Percentiles rank a stretch among this genome's conserved stretches.
Evolutionary conservation across 2,113 vertebrate genomes (phyloP).

Genomic region (Myanophis thanlyinensis): DNA sequence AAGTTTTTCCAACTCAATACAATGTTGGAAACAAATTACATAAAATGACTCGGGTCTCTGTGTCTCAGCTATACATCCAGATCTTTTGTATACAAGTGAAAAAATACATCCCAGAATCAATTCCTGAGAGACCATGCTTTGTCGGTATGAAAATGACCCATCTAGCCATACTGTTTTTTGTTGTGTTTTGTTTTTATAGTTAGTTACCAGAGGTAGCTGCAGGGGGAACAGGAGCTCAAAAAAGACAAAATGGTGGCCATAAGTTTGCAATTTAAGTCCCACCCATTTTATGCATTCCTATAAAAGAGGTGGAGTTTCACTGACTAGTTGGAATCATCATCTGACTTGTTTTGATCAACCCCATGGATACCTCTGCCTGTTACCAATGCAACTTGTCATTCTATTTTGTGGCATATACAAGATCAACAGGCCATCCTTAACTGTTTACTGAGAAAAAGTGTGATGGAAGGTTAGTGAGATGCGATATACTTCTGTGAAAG

Average conservation of each 20-base stretch:
- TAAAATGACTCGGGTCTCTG: neutral
- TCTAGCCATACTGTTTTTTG: neutral
- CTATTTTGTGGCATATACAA: neutral
- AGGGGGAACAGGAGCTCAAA: neutral
- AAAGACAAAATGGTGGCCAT: neutral
- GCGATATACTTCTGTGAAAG: neutral
- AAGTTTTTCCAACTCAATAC: neutral
- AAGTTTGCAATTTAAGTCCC: neutral
- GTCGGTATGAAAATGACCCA: neutral
- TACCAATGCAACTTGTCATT: neutral
- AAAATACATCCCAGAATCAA: neutral
- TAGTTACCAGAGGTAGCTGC: neutral
- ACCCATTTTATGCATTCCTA: neutral
- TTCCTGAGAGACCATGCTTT: neutral
- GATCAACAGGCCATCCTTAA: neutral
- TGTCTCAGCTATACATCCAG: neutral
- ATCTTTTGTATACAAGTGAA: neutral
- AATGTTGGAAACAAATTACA: neutral
- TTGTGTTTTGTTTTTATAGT: neutral
- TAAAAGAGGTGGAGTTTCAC: neutral
- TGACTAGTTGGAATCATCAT: neutral
- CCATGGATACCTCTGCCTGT: neutral
- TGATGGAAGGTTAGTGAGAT: neutral
- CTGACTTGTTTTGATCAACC: neutral
- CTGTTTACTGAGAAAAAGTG: neutral